Conservation (phyloP, 1,140 invertebrate genomes). For the Drosophila kepulauana region DNA sequence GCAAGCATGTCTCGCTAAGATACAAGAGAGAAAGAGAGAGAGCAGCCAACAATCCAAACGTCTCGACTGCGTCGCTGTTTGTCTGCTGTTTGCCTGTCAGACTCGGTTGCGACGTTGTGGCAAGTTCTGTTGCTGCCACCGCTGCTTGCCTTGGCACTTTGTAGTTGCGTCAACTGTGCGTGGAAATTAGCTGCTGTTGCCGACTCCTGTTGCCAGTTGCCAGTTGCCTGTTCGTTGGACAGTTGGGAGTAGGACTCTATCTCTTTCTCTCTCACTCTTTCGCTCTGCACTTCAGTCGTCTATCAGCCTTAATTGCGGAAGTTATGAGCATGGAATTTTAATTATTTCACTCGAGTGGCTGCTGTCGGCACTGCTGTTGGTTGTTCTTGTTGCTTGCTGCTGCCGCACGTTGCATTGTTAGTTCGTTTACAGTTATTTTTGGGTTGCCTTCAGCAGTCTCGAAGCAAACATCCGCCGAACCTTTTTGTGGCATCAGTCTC, state of each 20-base stretch:
- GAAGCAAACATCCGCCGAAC: constrained; percentile 67
- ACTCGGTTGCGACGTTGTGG: constrained; percentile 35
- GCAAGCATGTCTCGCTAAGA: constrained; percentile 61
- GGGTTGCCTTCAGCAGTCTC: constrained; percentile 25
- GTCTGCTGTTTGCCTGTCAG: constrained; percentile 30
- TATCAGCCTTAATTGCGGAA: constrained; percentile 78
- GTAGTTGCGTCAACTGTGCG: constrained; percentile 72
- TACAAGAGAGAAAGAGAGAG: constrained; percentile 37
- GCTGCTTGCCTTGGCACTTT: constrained; percentile 30
- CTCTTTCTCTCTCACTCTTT: constrained; percentile 6
- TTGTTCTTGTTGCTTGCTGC: constrained; percentile 9
- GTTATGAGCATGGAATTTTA: constrained; percentile 83
- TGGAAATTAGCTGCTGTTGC: constrained; percentile 75
- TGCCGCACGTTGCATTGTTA: constrained; percentile 48
- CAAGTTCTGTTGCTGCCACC: constrained; percentile 47
- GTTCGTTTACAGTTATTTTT: constrained; percentile 70
- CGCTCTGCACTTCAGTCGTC: constrained; percentile 19
- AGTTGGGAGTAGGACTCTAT: constrained; percentile 29
- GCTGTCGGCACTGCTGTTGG: constrained; percentile 11
- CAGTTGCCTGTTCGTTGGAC: constrained; percentile 35
- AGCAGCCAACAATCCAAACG: constrained; percentile 41
- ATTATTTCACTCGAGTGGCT: constrained; percentile 68
- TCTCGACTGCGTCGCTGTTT: constrained; percentile 18
- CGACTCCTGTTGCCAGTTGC: constrained; percentile 40
- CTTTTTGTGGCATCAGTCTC: constrained; percentile 29